Evolutionary conservation across 1,140 invertebrate species (phyloP).

Genomic region (Heliconius melpomene): DNA sequence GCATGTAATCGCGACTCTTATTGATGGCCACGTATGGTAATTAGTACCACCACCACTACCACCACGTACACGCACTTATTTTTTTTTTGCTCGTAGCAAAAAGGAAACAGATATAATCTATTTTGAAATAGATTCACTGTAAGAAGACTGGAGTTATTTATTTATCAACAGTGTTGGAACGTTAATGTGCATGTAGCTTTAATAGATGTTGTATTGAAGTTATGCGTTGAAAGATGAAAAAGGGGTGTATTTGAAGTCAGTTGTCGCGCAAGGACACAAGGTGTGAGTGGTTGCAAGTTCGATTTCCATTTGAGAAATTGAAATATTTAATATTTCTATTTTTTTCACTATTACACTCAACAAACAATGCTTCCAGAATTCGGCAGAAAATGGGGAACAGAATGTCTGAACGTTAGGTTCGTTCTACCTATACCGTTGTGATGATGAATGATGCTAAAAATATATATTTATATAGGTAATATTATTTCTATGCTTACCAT

Average conservation of each 20-base stretch:
- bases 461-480: no score
- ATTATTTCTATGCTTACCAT: not conserved
- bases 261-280: no score
- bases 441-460: no score
- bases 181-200: not conserved
- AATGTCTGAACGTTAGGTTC: no score
- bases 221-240: not conserved
- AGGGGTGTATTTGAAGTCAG: no score
- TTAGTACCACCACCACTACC: slow-evolving; percentile 51
- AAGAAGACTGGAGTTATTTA: not conserved
- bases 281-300: no score
- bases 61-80: slow-evolving; percentile 41
- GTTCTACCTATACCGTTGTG: no score
- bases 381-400: no score
- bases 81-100: not conserved
- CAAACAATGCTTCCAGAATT: no score
- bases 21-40: slow-evolving; percentile 70
- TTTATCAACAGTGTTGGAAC: not conserved
- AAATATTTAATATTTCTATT: no score
- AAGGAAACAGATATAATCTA: slow-evolving; percentile 1
- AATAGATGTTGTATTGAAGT: not conserved
- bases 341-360: no score
- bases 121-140: not conserved
- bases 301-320: no score
- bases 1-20: slow-evolving; percentile 73